Evolutionary conservation across 2,797 vertebrate species (phyloP).

Genomic region (Poeciliopsis infans): DNA sequence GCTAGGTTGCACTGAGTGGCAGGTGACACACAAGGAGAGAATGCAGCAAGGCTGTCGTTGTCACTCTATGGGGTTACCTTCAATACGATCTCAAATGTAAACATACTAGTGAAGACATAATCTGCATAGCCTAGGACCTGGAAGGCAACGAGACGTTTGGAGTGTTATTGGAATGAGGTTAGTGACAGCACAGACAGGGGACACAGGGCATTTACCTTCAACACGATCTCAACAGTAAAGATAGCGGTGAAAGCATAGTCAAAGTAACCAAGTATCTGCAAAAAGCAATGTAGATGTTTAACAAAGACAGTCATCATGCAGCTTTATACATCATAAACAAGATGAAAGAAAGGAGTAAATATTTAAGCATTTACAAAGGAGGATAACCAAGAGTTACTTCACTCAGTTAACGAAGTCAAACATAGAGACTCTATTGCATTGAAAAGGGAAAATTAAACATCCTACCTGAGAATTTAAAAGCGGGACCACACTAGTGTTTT

Average conservation of each 20-base stretch:
- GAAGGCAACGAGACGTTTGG: slow-evolving; percentile 92
- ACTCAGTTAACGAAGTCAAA: slow-evolving; percentile 6
- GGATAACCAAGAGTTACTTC: slow-evolving; percentile 18
- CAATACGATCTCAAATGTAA: slow-evolving; percentile 99
- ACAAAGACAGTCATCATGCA: slow-evolving; percentile 75
- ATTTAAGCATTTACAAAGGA: slow-evolving; percentile 33
- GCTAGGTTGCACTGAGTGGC: slow-evolving; percentile 87
- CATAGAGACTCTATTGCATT: neutral
- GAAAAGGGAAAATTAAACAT: neutral
- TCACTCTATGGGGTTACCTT: slow-evolving; percentile 92
- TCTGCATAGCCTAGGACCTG: slow-evolving; percentile 99
- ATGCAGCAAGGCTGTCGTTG: slow-evolving; percentile 86
- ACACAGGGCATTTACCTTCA: slow-evolving; percentile 96
- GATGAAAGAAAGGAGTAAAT: slow-evolving; percentile 21
- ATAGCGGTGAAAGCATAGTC: slow-evolving; percentile 99
- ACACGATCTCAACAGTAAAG: slow-evolving; percentile 99
- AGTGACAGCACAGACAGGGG: slow-evolving; percentile 81
- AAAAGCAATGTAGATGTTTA: slow-evolving; percentile 88
- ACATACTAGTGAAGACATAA: slow-evolving; percentile 99
- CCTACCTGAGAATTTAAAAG: slow-evolving; percentile 14
- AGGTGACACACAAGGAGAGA: slow-evolving; percentile 89
- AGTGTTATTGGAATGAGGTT: slow-evolving; percentile 86
- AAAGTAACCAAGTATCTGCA: slow-evolving; percentile 99
- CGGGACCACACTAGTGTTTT: neutral
- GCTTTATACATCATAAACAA: slow-evolving; percentile 60